Base-by-base conservation (phyloP, 2,888 invertebrate genomes). In the Thyatira batis region DNA sequence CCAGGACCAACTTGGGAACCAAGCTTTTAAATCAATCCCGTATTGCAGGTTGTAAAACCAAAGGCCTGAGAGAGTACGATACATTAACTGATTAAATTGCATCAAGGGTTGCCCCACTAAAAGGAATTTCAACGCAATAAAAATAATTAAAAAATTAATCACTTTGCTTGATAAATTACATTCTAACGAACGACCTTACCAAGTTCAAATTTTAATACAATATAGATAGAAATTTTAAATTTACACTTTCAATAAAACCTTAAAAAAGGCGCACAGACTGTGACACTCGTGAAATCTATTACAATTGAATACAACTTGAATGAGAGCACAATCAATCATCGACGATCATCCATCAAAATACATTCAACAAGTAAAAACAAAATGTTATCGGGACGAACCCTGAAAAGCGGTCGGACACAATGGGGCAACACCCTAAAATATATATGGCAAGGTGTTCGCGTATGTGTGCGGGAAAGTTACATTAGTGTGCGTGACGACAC, bases 331-430 rank as follows among this genome's bases (percentile, higher is more conserved):
- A 91, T 91, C 89, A 87, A 92, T 91, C 90, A 90, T 89, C 79
- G 73, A 48, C 72, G 73, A 83, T 84, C 87, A 90, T 89, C 88
- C 84, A 90, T 91, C 90, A 90, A 84, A 73, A 71, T 48, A 80
- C 81, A 86, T 88, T 89, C 91, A 92, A 92, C 91, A 92, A 90
- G 91, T 92, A 89, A 90, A 89, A 91, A 91, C 90, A 89, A 89
- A 89, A 87, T 83, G 84, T 82, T 87, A 85, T 85, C 85, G 82
- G 72, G 62, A 56, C 66, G 76, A 79, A 69, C 82, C 84, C 85
- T 85, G 80, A 71, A 73, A 60, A 61, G 63, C 53, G 61, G 69
- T 65, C 65, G 63, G 59, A 67, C 63, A 65, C 77, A 85, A 85
- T 84, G 74, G 82, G 78, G 81, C 76, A 80, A 78, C 87, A 82